Conservation (phyloP, 1,140 invertebrate genomes). For the Atta texana region DNA sequence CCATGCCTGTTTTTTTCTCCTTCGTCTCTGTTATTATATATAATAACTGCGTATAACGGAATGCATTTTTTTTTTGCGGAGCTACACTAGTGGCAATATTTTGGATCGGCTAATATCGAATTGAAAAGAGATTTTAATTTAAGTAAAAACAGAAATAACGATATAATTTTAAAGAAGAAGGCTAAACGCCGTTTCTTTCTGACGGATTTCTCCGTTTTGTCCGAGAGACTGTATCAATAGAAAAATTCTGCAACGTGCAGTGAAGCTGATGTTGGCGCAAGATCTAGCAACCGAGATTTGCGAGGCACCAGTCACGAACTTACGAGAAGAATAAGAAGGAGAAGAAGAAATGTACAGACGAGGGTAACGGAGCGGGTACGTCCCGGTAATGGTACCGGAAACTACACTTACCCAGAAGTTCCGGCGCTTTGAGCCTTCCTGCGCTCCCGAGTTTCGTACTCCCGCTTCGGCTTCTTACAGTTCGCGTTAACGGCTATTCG, state of each 20-base stretch:
- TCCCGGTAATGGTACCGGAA: conserved; percentile 82
- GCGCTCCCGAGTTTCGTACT: conserved; percentile 54
- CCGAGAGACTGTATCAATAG: not conserved
- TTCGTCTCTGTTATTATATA: not conserved
- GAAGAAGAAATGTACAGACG: conserved; percentile 73
- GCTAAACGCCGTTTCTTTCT: not conserved
- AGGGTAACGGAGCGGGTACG: conserved; percentile 73
- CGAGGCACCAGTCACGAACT: conserved; percentile 53
- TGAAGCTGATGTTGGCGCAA: not conserved
- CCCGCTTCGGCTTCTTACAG: conserved; percentile 65
- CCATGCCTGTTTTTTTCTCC: conserved; percentile 65
- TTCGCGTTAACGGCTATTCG: conserved; percentile 74
- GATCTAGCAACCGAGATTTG: conserved; percentile 48
- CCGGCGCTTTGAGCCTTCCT: conserved; percentile 79
- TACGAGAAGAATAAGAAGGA: conserved; percentile 38
- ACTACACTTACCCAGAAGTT: conserved; percentile 82
- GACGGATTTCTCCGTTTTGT: not conserved
- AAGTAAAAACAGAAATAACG: not conserved
- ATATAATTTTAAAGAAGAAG: not conserved
- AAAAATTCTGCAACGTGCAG: conserved; percentile 9
- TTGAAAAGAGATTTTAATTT: not conserved
- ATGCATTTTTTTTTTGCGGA: not conserved
- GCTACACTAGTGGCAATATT: not conserved
- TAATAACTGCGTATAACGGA: not conserved
- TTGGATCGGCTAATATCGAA: not conserved